Evolutionary conservation across 2,888 invertebrate species (phyloP).

Genomic region (Biston stratarius): DNA sequence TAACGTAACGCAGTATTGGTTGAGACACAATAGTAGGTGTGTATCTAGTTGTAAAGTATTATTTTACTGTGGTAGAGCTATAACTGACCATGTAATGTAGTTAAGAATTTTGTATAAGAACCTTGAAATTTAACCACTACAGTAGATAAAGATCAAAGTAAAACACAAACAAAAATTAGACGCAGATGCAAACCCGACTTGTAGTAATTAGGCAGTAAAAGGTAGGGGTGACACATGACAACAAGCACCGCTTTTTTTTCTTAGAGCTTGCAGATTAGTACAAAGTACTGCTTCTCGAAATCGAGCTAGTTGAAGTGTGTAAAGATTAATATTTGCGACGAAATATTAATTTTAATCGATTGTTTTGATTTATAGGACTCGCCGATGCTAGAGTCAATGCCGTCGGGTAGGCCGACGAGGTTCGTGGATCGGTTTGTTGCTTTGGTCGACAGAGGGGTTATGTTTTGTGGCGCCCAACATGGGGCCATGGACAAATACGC

Average conservation of each 20-base stretch:
- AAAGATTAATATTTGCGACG: slow-evolving; percentile 26
- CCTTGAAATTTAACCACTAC: not conserved
- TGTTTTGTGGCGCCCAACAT: slow-evolving; percentile 88
- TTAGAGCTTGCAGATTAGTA: slow-evolving; percentile 23
- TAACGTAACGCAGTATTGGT: slow-evolving; percentile 61
- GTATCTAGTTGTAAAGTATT: slow-evolving; percentile 42
- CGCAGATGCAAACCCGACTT: not conserved
- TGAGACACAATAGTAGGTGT: slow-evolving; percentile 48
- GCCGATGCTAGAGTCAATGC: slow-evolving; percentile 77
- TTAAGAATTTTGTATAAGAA: not conserved
- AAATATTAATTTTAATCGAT: slow-evolving; percentile 11
- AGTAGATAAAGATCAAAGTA: slow-evolving; percentile 1
- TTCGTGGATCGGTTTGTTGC: slow-evolving; percentile 69
- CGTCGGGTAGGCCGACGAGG: slow-evolving; percentile 62
- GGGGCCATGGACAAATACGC: slow-evolving; percentile 87
- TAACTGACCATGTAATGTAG: slow-evolving; percentile 24
- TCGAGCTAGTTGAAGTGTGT: slow-evolving; percentile 36
- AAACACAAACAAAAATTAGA: slow-evolving; percentile 2
- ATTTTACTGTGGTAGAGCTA: slow-evolving; percentile 31
- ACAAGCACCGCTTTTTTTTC: slow-evolving; percentile 28
- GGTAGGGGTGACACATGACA: not conserved
- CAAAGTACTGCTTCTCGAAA: slow-evolving; percentile 17
- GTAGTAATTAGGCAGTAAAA: not conserved
- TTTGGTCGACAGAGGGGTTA: slow-evolving; percentile 82
- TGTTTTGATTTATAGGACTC: slow-evolving; percentile 69